phyloP scores from a whole-genome alignment of 2,113 vertebrate species.

The Myotis lucifugus region DNA sequence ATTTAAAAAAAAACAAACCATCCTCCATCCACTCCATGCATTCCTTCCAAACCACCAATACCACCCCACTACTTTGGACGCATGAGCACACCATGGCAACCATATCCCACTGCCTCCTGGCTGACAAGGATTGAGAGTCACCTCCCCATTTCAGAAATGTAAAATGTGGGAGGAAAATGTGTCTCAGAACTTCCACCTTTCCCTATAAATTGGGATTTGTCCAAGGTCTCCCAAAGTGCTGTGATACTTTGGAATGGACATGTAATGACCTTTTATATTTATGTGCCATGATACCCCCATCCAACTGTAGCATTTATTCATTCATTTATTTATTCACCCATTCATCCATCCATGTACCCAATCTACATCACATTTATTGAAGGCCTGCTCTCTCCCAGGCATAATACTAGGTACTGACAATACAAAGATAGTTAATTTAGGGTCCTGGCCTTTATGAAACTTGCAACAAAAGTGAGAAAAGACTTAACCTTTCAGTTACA shows the following conservation, averaged over 20 bases:
- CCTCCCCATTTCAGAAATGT: neutral
- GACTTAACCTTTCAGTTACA: neutral
- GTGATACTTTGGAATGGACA: neutral
- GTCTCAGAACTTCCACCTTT: neutral
- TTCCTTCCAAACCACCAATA: neutral
- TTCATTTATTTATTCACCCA: neutral
- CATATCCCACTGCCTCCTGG: neutral
- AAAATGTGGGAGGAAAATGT: neutral
- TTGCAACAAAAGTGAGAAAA: conserved; percentile 37
- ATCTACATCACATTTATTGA: neutral
- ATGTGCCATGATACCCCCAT: neutral
- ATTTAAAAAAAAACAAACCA: neutral
- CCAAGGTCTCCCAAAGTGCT: neutral
- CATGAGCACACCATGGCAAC: no score
- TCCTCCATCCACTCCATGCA: neutral
- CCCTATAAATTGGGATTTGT: neutral
- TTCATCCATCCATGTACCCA: neutral
- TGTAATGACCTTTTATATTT: neutral
- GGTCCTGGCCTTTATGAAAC: neutral
- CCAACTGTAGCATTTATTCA: neutral
- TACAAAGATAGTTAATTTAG: neutral
- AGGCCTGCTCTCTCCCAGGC: neutral
- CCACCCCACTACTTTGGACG: neutral
- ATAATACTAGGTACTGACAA: neutral
- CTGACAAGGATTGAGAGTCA: no score